Conservation (phyloP, 2,113 vertebrate species). For the Phyllostomus hastatus region DNA sequence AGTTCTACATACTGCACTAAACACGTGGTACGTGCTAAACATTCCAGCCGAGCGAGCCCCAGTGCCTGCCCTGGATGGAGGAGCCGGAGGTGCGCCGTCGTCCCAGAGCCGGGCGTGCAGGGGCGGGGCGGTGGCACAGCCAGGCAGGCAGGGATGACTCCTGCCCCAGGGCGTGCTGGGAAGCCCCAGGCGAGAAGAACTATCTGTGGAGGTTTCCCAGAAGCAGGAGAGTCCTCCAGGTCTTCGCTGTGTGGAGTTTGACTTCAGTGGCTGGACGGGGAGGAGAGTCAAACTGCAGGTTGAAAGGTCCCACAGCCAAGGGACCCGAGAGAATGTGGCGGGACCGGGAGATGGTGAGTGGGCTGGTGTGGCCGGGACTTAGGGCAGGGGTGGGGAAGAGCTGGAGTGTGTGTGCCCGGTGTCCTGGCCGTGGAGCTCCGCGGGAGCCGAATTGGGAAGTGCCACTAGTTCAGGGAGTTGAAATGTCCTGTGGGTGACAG, state of each 20-base stretch:
- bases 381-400: not conserved
- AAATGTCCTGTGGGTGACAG: not conserved
- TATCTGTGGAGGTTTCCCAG: not conserved
- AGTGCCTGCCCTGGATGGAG: not conserved
- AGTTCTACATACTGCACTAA: not conserved
- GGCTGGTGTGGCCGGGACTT: not conserved
- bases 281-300: not conserved
- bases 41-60: not conserved
- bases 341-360: constrained; percentile 59
- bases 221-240: not conserved
- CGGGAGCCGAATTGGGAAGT: not conserved
- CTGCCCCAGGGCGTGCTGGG: not conserved
- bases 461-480: not conserved
- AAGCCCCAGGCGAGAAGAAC: not conserved
- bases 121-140: not conserved
- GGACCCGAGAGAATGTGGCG: not conserved
- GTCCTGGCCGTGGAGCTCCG: not conserved
- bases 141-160: not conserved
- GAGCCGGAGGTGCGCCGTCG: not conserved
- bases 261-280: not conserved
- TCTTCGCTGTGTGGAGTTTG: not conserved
- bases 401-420: accelerated
- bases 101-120: not conserved
- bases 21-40: constrained; percentile 21
- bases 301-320: not conserved